phyloP scores from a whole-genome alignment of 2,888 invertebrate genomes.

The Erebia palarica region DNA sequence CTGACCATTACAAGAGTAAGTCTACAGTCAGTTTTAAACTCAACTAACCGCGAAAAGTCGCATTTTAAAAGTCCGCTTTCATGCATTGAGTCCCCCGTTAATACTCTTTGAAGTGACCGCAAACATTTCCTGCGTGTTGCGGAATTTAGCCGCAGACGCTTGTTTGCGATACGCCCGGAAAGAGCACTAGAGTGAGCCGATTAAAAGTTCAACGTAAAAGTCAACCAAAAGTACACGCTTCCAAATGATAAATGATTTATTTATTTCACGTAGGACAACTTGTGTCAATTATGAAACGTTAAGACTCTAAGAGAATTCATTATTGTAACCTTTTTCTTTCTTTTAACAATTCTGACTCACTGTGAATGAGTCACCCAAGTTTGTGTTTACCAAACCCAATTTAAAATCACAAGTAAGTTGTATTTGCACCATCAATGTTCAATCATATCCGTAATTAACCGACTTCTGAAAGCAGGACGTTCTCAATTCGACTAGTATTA shows the following conservation, averaged over 20 bases:
- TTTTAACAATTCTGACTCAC: too few species aligned
- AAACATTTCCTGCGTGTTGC: conserved; percentile 24
- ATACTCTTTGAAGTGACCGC: conserved; percentile 27
- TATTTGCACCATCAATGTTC: too few species aligned
- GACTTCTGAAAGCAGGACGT: too few species aligned
- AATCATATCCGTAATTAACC: too few species aligned
- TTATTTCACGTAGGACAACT: too few species aligned
- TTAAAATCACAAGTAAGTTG: too few species aligned
- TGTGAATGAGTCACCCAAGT: not conserved
- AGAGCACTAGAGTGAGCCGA: conserved; percentile 8
- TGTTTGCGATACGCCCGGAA: conserved; percentile 14
- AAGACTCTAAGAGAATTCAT: too few species aligned
- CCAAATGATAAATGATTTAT: not conserved
- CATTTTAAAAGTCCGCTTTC: conserved; percentile 15
- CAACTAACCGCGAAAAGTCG: conserved; percentile 17
- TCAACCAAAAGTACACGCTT: not conserved
- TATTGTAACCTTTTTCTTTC: too few species aligned
- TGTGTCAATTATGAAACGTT: too few species aligned
- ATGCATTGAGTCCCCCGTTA: conserved; percentile 12
- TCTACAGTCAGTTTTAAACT: not conserved
- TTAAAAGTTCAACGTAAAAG: conserved; percentile 13
- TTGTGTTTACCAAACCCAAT: not conserved
- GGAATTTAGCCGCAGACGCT: conserved; percentile 18
- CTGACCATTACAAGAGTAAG: not conserved
- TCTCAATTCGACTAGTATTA: too few species aligned